A percentile compares a stretch with the other conserved stretches of the same genome.
These are phyloP conservation scores for Psix sp. DNA, from an alignment of 1,140 invertebrate species.

Conservation along the genomic window DNA sequence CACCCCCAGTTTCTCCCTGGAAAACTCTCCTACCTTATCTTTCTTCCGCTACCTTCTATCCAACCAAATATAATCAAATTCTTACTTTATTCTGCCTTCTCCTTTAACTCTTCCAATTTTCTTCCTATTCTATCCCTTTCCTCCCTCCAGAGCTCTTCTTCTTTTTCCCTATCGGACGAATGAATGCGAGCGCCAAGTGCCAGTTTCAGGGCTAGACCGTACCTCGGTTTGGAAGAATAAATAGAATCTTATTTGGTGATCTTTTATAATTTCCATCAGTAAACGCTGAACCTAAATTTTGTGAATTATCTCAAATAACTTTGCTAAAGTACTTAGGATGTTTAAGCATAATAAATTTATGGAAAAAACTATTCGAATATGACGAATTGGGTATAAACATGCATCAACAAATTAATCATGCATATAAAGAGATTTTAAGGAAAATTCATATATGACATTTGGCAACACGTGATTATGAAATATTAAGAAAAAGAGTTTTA, in stretches of 20 bases:
- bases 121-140: no score
- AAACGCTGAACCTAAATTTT: constrained; percentile 5
- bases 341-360: constrained; percentile 46
- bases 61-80: no score
- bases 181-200: no score
- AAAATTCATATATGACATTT: constrained; percentile 14
- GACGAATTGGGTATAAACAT: constrained; percentile 62
- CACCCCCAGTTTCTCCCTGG: no score
- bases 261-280: constrained; percentile 17
- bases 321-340: constrained; percentile 45
- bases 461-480: background rate
- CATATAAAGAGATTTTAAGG: constrained; percentile 5
- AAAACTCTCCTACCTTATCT: no score
- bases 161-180: no score
- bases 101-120: no score
- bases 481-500: constrained; percentile 1
- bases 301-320: background rate
- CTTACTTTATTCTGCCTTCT: no score
- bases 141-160: no score
- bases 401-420: constrained; percentile 46
- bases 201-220: no score
- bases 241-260: constrained; percentile 11
- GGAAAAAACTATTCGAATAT: constrained; percentile 48
- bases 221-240: constrained; percentile 14
- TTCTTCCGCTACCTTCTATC: no score